Evolutionary conservation across 2,113 vertebrate genomes (phyloP).

Genomic region (Phocoena sinus): DNA sequence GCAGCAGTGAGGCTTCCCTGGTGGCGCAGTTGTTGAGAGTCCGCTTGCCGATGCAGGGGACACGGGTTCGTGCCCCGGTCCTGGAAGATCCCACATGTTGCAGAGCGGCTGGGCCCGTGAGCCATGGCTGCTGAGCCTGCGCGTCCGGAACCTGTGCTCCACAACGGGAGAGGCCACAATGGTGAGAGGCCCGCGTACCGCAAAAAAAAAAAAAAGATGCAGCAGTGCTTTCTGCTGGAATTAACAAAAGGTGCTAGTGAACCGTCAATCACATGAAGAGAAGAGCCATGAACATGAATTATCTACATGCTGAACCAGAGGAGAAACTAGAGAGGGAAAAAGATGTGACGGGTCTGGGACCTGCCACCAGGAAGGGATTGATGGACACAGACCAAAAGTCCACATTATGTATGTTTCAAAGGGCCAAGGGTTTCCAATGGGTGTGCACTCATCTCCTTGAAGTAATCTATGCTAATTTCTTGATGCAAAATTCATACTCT

Average conservation of each 20-base stretch:
- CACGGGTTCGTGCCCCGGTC: too few relatives aligned
- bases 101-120: too few relatives aligned
- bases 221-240: not conserved
- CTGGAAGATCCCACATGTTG: too few relatives aligned
- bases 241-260: not conserved
- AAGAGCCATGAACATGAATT: fast-evolving
- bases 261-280: fast-evolving
- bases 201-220: not conserved
- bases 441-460: conserved; percentile 54
- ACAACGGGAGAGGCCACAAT: too few relatives aligned
- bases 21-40: too few relatives aligned
- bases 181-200: too few relatives aligned
- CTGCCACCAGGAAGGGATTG: not conserved
- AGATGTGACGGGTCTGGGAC: not conserved
- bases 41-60: too few relatives aligned
- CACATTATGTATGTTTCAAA: not conserved
- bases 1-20: not conserved
- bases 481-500: conserved; percentile 55
- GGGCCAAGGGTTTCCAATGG: not conserved
- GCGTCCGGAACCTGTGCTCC: too few relatives aligned
- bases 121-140: too few relatives aligned
- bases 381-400: not conserved
- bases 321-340: not conserved
- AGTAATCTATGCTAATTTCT: conserved; percentile 54
- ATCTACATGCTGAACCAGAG: not conserved